Evolutionary conservation across 2,797 vertebrate genomes (phyloP).

Genomic region (Triplophysa yarkandensis): DNA sequence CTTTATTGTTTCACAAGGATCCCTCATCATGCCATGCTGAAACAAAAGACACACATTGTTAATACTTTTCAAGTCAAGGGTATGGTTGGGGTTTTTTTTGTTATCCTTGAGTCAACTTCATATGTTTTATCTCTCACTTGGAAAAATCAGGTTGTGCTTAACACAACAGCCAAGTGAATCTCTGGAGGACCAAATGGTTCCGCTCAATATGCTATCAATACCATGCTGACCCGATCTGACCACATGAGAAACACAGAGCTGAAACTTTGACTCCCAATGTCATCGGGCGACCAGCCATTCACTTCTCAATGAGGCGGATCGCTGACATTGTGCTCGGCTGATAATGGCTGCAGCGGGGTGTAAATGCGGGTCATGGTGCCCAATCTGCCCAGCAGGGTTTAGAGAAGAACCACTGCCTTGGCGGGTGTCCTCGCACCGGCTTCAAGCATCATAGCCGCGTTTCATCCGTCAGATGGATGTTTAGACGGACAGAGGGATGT

Average conservation of each 20-base stretch:
- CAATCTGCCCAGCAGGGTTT: constrained; percentile 5
- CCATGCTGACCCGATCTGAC: background rate
- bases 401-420: background rate
- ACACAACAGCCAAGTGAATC: background rate
- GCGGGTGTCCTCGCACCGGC: constrained; percentile 10
- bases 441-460: background rate
- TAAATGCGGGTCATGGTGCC: constrained; percentile 6
- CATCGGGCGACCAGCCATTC: constrained; percentile 38
- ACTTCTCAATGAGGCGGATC: constrained; percentile 41
- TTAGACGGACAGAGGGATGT: background rate
- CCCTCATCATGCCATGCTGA: background rate
- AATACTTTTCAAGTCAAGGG: too few species aligned
- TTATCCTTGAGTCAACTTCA: too few species aligned
- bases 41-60: background rate
- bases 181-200: background rate
- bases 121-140: too few species aligned
- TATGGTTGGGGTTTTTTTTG: too few species aligned
- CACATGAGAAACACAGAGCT: constrained; percentile 1
- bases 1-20: background rate
- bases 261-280: constrained; percentile 29
- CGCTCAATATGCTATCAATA: background rate
- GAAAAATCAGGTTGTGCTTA: too few species aligned
- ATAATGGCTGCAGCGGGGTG: constrained; percentile 9
- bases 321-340: constrained; percentile 10
- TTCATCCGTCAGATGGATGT: background rate